Conservation (phyloP, 2,113 vertebrate species). For the Petroica traversi region DNA sequence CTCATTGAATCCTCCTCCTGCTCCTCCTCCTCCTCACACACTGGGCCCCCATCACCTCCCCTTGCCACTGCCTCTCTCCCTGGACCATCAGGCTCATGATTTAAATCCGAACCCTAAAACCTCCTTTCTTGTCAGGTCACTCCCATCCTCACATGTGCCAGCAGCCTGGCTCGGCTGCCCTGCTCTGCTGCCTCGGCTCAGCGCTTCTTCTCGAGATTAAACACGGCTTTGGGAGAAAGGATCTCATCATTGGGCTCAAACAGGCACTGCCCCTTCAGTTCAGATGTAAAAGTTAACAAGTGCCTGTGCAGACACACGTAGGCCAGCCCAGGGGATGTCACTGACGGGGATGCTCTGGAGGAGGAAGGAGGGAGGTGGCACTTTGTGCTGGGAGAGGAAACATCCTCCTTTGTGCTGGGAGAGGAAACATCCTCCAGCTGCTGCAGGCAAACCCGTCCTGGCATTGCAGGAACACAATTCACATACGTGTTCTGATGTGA, state of each 20-base stretch:
- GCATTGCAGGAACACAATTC: rapidly evolving
- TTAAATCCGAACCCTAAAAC: neutral
- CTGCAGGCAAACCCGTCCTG: neutral
- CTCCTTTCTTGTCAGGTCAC: neutral
- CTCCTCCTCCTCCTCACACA: neutral
- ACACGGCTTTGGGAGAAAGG: neutral
- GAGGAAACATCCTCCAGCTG: neutral
- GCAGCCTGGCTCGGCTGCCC: neutral
- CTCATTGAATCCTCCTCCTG: neutral
- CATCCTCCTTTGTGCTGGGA: neutral
- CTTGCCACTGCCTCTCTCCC: rapidly evolving
- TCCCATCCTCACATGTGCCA: rapidly evolving
- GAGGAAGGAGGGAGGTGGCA: neutral
- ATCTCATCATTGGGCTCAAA: neutral
- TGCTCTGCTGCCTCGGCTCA: neutral
- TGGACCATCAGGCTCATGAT: rapidly evolving
- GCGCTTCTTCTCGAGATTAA: neutral
- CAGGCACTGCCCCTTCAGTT: rapidly evolving
- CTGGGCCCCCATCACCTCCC: rapidly evolving
- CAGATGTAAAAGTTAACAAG: neutral
- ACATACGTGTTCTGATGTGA: neutral
- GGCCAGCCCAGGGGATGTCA: neutral
- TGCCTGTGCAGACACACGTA: rapidly evolving
- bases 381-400: neutral
- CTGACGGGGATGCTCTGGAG: neutral